A percentile compares a stretch with the other conserved stretches of the same genome.
Conservation (phyloP, 2,113 vertebrate species). For the Tretioscincus oriximinensis region DNA sequence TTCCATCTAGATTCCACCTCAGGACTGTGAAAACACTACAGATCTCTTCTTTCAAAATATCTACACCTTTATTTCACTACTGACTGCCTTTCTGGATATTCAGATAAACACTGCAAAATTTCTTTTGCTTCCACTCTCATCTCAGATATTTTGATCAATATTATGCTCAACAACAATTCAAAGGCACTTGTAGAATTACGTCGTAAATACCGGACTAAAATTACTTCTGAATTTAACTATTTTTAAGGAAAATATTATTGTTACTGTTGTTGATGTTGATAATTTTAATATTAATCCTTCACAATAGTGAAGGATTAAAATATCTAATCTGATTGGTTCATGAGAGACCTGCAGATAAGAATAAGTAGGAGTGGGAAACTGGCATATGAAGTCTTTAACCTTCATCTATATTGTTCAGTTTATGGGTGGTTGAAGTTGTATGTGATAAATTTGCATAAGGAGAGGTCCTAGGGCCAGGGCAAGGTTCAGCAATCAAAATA, state of each 20-base stretch:
- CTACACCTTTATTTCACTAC: not conserved
- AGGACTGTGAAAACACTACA: too few relatives aligned
- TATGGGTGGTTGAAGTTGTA: not conserved
- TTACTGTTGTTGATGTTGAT: not conserved
- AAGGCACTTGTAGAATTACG: not conserved
- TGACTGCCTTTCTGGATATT: not conserved
- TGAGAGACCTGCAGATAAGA: slow-evolving; percentile 6
- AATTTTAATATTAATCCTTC: not conserved
- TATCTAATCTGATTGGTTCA: not conserved
- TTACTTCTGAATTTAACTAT: not conserved
- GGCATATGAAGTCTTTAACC: not conserved
- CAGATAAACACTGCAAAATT: not conserved
- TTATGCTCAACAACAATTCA: not conserved
- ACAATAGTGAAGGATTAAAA: not conserved
- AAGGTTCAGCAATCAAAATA: too few relatives aligned
- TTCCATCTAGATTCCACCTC: too few relatives aligned
- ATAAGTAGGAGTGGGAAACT: not conserved
- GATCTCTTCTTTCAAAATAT: not conserved
- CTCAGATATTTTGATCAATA: not conserved
- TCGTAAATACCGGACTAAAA: not conserved
- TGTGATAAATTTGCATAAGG: too few relatives aligned
- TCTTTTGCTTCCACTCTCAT: not conserved
- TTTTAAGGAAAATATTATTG: not conserved
- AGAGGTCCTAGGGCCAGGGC: not conserved
- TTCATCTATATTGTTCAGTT: slow-evolving; percentile 7